Evolutionary conservation across 2,113 vertebrate genomes (phyloP), one percentile per base, ranked within the genome.

Genomic region (Pithys albifrons): DNA sequence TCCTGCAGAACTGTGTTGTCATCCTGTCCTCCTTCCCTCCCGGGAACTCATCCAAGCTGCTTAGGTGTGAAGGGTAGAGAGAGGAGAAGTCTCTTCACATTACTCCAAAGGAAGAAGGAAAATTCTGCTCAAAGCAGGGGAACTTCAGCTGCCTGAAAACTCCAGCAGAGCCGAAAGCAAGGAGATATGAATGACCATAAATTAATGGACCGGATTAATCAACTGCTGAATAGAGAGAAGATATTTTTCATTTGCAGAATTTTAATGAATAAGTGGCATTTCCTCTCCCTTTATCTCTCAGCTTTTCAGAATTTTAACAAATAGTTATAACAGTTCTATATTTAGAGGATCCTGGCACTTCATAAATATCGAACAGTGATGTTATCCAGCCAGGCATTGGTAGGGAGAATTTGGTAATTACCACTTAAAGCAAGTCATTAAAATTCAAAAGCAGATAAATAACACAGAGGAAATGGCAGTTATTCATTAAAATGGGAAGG

Each of bases 251-350:
- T 94, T 88, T 87, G 67, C 76, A 88, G 94, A 81, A 94, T 97
- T 89, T 91, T 95, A 96, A 95, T 97, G 96, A 96, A 82, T 96
- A 96, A 95, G 66, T 88, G 78, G 96, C 95, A 93, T 96, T 97
- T 96, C 89, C 90, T 96, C 73, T 95, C 87, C 48, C 77, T 95
- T 96, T 97, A 89, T 96, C 95, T 96, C 86, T 64, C 91, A 74
- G 91, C 94, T 95, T 88, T 95, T 94, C 96, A 94, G 89, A 95
- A 90, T 94, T 96, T 93, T 97, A 96, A 97, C 92, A 95, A 97
- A 97, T 94, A 97, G 93, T 93, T 96, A 61, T 92, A 95, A 79
- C 84, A 86, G 82, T 97, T 95, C 95, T 96, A 96, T 97, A 97
- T 96, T 96, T 96, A 97, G 96, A 96, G 88, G 80, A 95, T 86